These are phyloP conservation scores for Simalia tracyae DNA, from an alignment of 2,797 vertebrate species.

Conservation along the genomic window DNA sequence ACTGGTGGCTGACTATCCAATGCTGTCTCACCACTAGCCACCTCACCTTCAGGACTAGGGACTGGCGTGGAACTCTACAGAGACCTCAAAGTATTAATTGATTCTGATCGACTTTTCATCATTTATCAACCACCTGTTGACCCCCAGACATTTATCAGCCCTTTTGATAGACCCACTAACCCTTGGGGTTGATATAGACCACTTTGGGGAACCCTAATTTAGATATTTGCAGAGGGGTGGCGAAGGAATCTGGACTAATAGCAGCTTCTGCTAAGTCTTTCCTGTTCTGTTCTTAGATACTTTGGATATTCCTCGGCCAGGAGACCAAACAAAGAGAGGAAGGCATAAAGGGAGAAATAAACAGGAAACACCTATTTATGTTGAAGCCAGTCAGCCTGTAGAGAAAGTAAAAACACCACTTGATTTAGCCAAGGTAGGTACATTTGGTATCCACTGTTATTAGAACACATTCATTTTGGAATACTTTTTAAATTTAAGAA, in stretches of 20 bases:
- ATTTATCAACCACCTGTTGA: background rate
- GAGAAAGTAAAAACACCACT: constrained; percentile 92
- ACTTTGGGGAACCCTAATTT: background rate
- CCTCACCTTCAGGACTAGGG: background rate
- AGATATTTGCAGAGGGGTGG: background rate
- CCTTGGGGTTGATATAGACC: background rate
- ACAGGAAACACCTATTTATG: constrained; percentile 74
- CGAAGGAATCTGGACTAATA: background rate
- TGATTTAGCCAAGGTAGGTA: constrained; percentile 87
- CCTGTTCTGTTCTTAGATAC: constrained; percentile 64
- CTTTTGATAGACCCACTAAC: background rate
- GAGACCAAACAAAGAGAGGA: constrained; percentile 83
- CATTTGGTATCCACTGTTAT: background rate
- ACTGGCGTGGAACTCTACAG: background rate
- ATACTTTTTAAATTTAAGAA: background rate
- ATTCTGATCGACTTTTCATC: background rate
- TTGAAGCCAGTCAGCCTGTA: constrained; percentile 70
- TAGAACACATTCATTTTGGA: fast-evolving
- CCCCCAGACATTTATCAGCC: background rate
- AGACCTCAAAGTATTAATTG: background rate
- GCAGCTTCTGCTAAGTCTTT: background rate
- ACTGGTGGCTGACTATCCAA: background rate
- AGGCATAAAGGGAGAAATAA: constrained; percentile 94
- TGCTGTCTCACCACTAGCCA: background rate
- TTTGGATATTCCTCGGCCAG: constrained; percentile 70